Conservation (phyloP, 2,888 invertebrate species). For the Apodemia mormo region DNA sequence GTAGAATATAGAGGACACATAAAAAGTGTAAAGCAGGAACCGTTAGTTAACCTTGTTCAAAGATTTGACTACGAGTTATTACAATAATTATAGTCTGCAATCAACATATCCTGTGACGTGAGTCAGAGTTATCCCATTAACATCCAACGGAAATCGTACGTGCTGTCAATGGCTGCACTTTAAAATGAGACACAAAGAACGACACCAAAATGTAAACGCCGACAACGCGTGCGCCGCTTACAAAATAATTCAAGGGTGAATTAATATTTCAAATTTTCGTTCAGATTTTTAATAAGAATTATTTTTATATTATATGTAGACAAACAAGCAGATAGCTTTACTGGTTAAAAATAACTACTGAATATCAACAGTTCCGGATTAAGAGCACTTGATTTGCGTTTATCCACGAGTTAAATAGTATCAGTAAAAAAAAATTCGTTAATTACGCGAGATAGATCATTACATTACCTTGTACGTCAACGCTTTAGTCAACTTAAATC, state of each 20-base stretch:
- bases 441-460: too few relatives aligned
- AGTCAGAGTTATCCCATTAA: conserved; percentile 44
- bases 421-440: too few relatives aligned
- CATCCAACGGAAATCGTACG: conserved; percentile 51
- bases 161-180: conserved; percentile 55
- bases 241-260: conserved; percentile 28
- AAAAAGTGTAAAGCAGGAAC: not conserved
- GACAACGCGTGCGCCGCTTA: conserved; percentile 64
- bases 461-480: too few relatives aligned
- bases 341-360: not conserved
- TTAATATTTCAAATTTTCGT: conserved; percentile 5
- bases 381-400: too few relatives aligned
- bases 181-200: conserved; percentile 58
- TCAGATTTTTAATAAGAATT: not conserved
- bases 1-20: not conserved
- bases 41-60: conserved; percentile 13
- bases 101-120: conserved; percentile 32
- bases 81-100: conserved; percentile 36
- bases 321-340: not conserved
- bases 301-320: not conserved
- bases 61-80: conserved; percentile 25
- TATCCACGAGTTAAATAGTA: too few relatives aligned
- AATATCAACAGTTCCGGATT: too few relatives aligned
- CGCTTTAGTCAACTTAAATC: too few relatives aligned
- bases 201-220: conserved; percentile 67